These are phyloP conservation scores for Atta cephalotes DNA, from an alignment of 1,140 invertebrate genomes.

Conservation along the genomic window DNA sequence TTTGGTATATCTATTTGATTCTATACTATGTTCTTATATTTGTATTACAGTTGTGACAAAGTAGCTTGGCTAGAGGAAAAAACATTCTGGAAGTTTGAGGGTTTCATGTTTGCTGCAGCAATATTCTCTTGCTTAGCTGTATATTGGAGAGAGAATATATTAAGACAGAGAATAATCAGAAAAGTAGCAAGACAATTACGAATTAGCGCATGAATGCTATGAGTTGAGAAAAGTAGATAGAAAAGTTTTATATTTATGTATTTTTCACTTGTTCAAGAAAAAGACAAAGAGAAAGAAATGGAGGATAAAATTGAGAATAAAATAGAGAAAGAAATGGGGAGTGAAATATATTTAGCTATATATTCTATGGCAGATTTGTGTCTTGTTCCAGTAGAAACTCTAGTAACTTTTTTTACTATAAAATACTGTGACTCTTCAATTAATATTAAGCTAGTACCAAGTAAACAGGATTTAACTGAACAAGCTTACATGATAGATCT, in stretches of 20 bases:
- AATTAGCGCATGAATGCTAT: slow-evolving; percentile 77
- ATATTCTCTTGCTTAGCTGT: slow-evolving; percentile 88
- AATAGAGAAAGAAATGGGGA: slow-evolving; percentile 69
- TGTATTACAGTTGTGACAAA: slow-evolving; percentile 88
- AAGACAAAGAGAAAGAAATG: slow-evolving; percentile 68
- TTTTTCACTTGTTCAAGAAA: slow-evolving; percentile 1
- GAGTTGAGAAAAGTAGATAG: neutral
- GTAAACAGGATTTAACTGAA: slow-evolving; percentile 57
- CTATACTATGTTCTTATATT: neutral
- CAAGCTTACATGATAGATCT: slow-evolving; percentile 77
- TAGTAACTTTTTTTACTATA: slow-evolving; percentile 82
- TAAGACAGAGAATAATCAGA: slow-evolving; percentile 87
- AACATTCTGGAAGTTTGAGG: slow-evolving; percentile 94
- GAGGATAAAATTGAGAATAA: too few relatives aligned
- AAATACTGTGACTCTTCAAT: slow-evolving; percentile 82
- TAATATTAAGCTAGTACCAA: slow-evolving; percentile 76
- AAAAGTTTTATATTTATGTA: slow-evolving; percentile 24
- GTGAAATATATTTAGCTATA: slow-evolving; percentile 82
- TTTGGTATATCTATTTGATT: neutral
- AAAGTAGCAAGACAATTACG: slow-evolving; percentile 88
- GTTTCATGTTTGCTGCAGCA: slow-evolving; percentile 90
- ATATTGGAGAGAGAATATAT: slow-evolving; percentile 87
- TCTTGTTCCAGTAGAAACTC: slow-evolving; percentile 84
- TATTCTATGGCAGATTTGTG: slow-evolving; percentile 74
- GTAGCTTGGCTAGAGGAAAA: slow-evolving; percentile 91